These are phyloP conservation scores for Fratercula arctica DNA, from an alignment of 2,797 vertebrate species.

Conservation along the genomic window DNA sequence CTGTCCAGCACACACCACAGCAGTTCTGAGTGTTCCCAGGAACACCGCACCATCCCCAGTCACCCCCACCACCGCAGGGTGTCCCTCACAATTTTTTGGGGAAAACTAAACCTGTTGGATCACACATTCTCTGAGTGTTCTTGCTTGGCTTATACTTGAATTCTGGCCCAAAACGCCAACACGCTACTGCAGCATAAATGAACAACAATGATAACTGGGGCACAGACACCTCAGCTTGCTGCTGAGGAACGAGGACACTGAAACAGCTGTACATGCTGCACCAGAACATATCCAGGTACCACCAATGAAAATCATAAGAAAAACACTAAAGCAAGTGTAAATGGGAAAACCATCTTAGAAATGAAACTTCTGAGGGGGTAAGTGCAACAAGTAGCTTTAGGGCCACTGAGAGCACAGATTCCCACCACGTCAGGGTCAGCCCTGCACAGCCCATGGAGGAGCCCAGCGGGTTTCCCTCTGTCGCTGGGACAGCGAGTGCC, in stretches of 20 bases:
- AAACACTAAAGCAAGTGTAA: neutral
- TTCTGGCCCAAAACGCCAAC: neutral
- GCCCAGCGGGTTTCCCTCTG: too few relatives aligned
- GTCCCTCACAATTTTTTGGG: too few relatives aligned
- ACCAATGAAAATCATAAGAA: neutral
- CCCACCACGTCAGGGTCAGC: neutral
- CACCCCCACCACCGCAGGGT: neutral
- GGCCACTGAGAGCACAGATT: neutral
- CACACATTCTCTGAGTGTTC: neutral
- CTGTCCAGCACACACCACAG: fast-evolving
- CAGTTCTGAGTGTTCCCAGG: neutral
- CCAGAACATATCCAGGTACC: neutral
- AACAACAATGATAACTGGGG: fast-evolving
- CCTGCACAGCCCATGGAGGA: too few relatives aligned
- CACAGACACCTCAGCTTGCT: neutral
- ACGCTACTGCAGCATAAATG: fast-evolving
- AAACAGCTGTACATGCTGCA: neutral
- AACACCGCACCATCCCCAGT: neutral
- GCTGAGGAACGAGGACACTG: too few relatives aligned
- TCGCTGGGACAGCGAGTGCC: fast-evolving
- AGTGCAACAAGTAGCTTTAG: neutral
- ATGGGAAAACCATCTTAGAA: neutral
- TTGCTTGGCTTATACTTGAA: neutral
- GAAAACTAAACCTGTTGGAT: neutral
- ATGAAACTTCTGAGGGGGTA: too few relatives aligned